Conservation (phyloP, 2,888 invertebrate genomes). For the Drosophila fulvimacula region DNA sequence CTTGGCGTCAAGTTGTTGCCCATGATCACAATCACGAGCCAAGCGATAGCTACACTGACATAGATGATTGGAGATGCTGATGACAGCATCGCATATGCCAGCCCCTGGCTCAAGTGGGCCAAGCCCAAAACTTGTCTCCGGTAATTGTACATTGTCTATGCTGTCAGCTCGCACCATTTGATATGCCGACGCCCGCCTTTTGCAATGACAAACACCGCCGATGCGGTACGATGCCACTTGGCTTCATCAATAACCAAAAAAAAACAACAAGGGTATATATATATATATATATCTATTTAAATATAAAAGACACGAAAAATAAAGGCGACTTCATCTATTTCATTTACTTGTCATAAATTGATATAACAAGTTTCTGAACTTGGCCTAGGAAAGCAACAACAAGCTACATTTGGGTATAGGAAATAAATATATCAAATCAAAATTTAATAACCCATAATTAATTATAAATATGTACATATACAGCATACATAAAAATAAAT, state of each 20-base stretch:
- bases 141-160: slow-evolving; percentile 75
- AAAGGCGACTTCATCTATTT: slow-evolving; percentile 15
- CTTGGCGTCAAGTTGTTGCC: slow-evolving; percentile 36
- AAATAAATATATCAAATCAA: too few species aligned
- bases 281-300: background rate
- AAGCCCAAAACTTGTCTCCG: slow-evolving; percentile 77
- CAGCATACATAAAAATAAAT: too few species aligned
- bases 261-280: background rate
- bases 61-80: slow-evolving; percentile 40
- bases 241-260: slow-evolving; percentile 17
- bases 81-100: slow-evolving; percentile 56
- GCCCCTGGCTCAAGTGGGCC: slow-evolving; percentile 70
- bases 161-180: slow-evolving; percentile 64
- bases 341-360: background rate
- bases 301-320: background rate
- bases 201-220: slow-evolving; percentile 53
- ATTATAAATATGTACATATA: too few species aligned
- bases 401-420: too few species aligned
- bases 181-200: slow-evolving; percentile 75
- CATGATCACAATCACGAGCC: slow-evolving; percentile 48
- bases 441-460: too few species aligned
- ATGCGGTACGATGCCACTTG: slow-evolving; percentile 49
- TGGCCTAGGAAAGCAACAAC: background rate
- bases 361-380: background rate
- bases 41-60: slow-evolving; percentile 2